Evolutionary conservation across 2,113 vertebrate genomes (phyloP).

Genomic region (Corythaixoides concolor): DNA sequence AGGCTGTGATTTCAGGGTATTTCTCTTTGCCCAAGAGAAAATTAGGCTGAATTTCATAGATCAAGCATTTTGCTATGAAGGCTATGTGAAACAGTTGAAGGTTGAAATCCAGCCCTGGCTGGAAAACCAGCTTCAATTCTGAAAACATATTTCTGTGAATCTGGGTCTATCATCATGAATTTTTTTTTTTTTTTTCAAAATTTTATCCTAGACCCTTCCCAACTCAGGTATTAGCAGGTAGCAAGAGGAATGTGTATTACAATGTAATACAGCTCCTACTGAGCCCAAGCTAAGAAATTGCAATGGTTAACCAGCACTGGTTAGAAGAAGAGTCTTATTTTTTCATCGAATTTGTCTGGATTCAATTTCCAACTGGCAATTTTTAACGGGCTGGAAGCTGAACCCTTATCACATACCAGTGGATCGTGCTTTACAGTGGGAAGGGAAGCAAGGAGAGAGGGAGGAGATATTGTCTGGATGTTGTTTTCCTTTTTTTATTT

Average conservation of each 20-base stretch:
- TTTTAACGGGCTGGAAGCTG: not conserved
- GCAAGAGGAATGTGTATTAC: not conserved
- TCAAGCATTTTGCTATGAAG: not conserved
- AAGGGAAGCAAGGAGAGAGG: not conserved
- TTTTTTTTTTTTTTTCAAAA: not conserved
- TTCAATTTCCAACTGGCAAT: not conserved
- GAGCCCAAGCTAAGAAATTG: not conserved
- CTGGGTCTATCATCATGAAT: not conserved
- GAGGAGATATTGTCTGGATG: not conserved
- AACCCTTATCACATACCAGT: not conserved
- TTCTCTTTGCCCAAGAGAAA: not conserved
- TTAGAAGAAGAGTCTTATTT: not conserved
- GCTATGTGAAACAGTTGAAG: not conserved
- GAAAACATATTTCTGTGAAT: not conserved
- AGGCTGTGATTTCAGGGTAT: not conserved
- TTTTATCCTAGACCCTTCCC: not conserved
- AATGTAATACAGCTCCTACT: not conserved
- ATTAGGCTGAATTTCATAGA: not conserved
- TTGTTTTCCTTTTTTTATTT: not conserved
- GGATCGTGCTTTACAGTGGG: not conserved
- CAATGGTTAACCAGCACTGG: not conserved
- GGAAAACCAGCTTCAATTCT: not conserved
- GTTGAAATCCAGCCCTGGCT: not conserved
- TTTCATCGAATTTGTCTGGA: not conserved
- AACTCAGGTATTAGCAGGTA: not conserved